Evolutionary conservation across 2,113 vertebrate genomes (phyloP).

Genomic region (Archilochus colubris): DNA sequence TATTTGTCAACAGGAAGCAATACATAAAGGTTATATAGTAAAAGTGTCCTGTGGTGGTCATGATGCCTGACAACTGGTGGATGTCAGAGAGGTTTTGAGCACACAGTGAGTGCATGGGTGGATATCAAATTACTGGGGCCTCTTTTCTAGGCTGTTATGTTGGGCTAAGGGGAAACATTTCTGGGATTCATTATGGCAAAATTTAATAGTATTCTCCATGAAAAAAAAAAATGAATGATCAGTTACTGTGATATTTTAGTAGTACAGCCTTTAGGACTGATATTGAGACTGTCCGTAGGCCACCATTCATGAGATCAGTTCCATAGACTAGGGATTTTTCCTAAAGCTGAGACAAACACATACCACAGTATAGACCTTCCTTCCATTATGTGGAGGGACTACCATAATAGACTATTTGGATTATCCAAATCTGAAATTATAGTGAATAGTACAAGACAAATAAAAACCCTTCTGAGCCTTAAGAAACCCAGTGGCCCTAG

Average conservation of each 20-base stretch:
- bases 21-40: not conserved
- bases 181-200: not conserved
- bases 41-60: not conserved
- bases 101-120: not conserved
- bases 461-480: not conserved
- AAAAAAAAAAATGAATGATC: not conserved
- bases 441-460: not conserved
- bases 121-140: not conserved
- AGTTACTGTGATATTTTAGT: not conserved
- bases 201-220: not conserved
- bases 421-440: not conserved
- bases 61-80: not conserved
- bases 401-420: not conserved
- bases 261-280: not conserved
- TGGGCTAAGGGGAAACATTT: not conserved
- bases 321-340: not conserved
- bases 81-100: not conserved
- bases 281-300: not conserved
- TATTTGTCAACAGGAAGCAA: not conserved
- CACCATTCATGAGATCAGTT: not conserved
- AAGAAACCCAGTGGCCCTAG: not conserved
- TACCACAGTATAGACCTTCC: not conserved
- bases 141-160: not conserved
- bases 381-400: not conserved
- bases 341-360: not conserved